Base-by-base conservation (phyloP, 2,797 vertebrate species). In the Huso huso region DNA sequence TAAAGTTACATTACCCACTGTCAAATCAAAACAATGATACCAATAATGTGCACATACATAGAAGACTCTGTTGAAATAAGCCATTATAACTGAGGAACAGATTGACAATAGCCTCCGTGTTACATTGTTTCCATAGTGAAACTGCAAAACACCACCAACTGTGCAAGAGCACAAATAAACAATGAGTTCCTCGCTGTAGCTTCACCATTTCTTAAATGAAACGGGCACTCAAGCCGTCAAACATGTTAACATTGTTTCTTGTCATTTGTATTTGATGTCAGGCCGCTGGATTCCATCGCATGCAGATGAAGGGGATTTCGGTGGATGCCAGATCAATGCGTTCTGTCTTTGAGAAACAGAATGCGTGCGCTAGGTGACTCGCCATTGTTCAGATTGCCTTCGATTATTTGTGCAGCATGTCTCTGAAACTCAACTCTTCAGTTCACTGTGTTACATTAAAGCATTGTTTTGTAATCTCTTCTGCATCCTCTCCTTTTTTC, bases 231-330 rank as follows among this genome's bases (percentile, higher is more conserved):
- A 83, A 80, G 76, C 68, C 66, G 75, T 76, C 0, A 51, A 81
- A 82, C 78, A 75, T 81, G 81, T 79, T 83, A 81, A 84, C 84
- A 80, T 79, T 53, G 82, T 85, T 84, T 85, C 73, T 74, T 78
- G 83, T 86, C 78, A 80, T 83, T 84, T 81, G 78, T 74, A 69
- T 79, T 79, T 85, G 80, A 87, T 81, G 77, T 74, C 80, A 84
- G 75, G 18, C 59, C 37, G 10, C 61, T 69, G 57, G 61, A 66
- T 62, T 63, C 53, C 37, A 8, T 48, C 53, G 51, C 13, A n/a
- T 50, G 68, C 64, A 66, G 49, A 49, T 9, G 66, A 13, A 10
- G 50, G 48, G 68, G 59, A 57, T 61, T 53, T 49, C 37, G 10
- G 49, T 62, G 58, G 62, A 69, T 65, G 37, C 52, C 49, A 13